Evolutionary conservation across 2,888 invertebrate genomes (phyloP), one percentile per base, ranked within the genome.

Genomic region (Creontiades dilutus): DNA sequence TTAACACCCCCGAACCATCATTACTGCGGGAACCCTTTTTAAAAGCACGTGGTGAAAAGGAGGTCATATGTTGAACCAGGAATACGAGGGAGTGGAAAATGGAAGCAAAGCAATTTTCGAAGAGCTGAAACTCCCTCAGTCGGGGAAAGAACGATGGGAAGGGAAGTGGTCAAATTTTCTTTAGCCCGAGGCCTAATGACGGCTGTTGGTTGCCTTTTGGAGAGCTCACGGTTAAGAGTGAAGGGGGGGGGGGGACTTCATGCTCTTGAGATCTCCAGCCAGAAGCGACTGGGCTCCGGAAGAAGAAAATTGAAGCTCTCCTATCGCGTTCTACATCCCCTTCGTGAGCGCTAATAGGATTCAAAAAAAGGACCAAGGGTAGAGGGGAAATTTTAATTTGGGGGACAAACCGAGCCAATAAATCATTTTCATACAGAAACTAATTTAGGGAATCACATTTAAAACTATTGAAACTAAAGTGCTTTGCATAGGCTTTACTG

Each of bases 161-260:
- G 46, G 78, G 78, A 78, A 78, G 78, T 37, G 78, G 78, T 78
- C 78, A 78, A 78, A 78, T 78, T 78, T 78, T 78, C 78, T 78
- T 78, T 16, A 78, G 78, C 78, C 19, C n/a, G 37, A 78, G 78
- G 78, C 78, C 78, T 78, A 78, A 78, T 78, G 78, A 78, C 78
- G 68, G 68, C 23, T 68, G 68, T 23, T 68, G 68, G 68, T 68
- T 68, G 23, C 27, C 68, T 16, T 37, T 37, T 68, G 23, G 68
- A 68, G 68, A 23, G 68, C 68, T 68, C 23, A 5, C 23, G 68
- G 68, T 37, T 37, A 37, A 37, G 37, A 37, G 37, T 23, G 5
- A 23, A 13, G 23, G 19, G 68, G 23, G 37, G 68, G 5, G 68
- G 27, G 23, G 19, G 68, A 68, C 23, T 68, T 23, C 68, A 27